Percentiles rank a stretch among this genome's conserved stretches.
Conservation (phyloP, 2,113 vertebrate species). For the Nothoprocta pentlandii region DNA sequence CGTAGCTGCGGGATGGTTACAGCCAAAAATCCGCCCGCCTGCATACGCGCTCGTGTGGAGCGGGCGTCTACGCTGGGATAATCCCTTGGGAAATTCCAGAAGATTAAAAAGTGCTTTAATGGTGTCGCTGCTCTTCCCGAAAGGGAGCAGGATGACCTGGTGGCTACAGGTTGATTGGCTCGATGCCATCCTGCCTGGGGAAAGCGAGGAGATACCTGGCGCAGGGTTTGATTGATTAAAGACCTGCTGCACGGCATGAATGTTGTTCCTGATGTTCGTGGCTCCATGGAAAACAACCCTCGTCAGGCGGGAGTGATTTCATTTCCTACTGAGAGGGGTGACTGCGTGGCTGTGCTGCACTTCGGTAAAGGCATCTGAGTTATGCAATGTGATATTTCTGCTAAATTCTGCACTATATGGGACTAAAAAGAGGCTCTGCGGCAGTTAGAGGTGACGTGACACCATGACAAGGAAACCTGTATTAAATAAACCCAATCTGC, state of each 20-base stretch:
- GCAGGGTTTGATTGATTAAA: conserved; percentile 37
- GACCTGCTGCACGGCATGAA: background rate
- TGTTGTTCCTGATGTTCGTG: too few relatives aligned
- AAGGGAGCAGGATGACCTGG: conserved; percentile 40
- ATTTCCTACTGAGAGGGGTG: background rate
- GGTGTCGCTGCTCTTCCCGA: conserved; percentile 15
- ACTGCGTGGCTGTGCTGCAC: background rate
- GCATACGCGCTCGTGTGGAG: background rate
- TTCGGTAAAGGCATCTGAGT: background rate
- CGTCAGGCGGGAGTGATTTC: conserved; percentile 14
- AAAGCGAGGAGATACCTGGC: conserved; percentile 12
- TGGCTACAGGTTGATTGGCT: conserved; percentile 62
- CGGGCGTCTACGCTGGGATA: accelerated
- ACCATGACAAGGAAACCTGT: background rate
- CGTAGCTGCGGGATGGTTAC: background rate
- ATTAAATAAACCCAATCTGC: conserved; percentile 42
- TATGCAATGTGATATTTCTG: conserved; percentile 10
- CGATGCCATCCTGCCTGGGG: background rate
- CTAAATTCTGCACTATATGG: conserved; percentile 35
- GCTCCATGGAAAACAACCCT: conserved; percentile 48
- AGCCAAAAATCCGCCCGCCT: background rate
- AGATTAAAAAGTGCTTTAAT: conserved; percentile 42
- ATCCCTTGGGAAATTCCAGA: conserved; percentile 19
- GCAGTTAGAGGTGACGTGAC: conserved; percentile 47
- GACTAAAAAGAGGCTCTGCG: conserved; percentile 37